phyloP scores from a whole-genome alignment of 2,888 invertebrate genomes.

The Camptogramma bilineatum region DNA sequence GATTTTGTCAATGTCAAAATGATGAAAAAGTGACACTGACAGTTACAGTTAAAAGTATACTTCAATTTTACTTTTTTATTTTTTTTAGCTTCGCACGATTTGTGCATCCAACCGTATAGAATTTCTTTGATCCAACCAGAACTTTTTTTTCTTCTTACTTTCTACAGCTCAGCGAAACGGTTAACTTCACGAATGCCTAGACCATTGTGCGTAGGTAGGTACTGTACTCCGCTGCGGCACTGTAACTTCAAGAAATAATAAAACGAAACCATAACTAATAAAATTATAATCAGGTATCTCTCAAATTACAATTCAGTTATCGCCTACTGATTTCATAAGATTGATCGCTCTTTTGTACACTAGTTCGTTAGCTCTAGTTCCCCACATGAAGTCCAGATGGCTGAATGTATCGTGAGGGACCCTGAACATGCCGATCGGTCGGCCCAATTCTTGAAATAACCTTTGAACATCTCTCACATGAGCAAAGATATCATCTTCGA shows the following conservation, averaged over 20 bases:
- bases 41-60: too few relatives aligned
- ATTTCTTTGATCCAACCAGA: too few relatives aligned
- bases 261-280: not conserved
- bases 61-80: too few relatives aligned
- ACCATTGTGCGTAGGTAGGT: too few relatives aligned
- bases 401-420: constrained; percentile 86
- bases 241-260: too few relatives aligned
- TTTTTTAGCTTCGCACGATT: too few relatives aligned
- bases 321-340: constrained; percentile 68
- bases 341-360: constrained; percentile 83
- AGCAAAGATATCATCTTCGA: constrained; percentile 86
- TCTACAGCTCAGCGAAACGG: too few relatives aligned
- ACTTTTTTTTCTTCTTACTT: too few relatives aligned
- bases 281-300: not conserved
- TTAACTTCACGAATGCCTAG: too few relatives aligned
- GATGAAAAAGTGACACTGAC: not conserved
- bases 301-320: constrained; percentile 33
- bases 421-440: constrained; percentile 76
- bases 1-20: not conserved
- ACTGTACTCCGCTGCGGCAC: too few relatives aligned
- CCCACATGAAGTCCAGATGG: constrained; percentile 89
- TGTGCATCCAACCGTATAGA: too few relatives aligned
- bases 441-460: constrained; percentile 76
- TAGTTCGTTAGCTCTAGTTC: constrained; percentile 80
- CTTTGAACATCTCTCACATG: constrained; percentile 75